Percentiles rank a stretch among this genome's conserved stretches.
Conservation (phyloP, 2,888 invertebrate genomes). For the Apamea epomidion region DNA sequence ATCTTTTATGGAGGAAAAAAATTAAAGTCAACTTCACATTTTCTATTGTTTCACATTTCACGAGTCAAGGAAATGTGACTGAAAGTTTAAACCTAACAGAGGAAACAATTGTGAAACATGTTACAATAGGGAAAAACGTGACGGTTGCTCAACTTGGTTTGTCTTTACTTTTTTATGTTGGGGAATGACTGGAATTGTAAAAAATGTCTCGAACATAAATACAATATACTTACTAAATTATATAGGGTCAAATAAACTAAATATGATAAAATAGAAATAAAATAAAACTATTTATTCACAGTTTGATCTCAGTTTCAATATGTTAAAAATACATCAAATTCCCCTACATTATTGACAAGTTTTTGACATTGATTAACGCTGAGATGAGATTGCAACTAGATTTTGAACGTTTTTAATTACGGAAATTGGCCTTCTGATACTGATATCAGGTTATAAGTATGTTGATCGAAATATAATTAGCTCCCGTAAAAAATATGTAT, state of each 20-base stretch:
- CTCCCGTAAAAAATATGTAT: not conserved
- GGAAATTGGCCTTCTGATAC: too few relatives aligned
- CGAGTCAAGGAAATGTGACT: constrained; percentile 26
- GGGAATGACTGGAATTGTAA: not conserved
- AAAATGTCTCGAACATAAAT: not conserved
- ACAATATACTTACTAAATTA: not conserved
- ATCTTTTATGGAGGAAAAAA: not conserved
- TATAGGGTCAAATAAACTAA: too few relatives aligned
- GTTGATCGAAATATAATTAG: not conserved
- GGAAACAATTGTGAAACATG: not conserved
- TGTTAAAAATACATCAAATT: too few relatives aligned
- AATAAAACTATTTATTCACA: too few relatives aligned
- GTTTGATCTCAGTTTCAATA: too few relatives aligned
- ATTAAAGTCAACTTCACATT: not conserved
- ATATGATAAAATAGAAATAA: too few relatives aligned
- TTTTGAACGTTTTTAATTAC: too few relatives aligned
- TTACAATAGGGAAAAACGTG: constrained; percentile 17
- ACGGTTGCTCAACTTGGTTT: not conserved
- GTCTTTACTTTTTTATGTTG: not conserved
- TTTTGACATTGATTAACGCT: too few relatives aligned
- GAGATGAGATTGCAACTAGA: too few relatives aligned
- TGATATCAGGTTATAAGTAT: not conserved
- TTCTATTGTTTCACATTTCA: not conserved
- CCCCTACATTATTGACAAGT: too few relatives aligned
- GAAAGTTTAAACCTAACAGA: not conserved